phyloP scores from a whole-genome alignment of 1,140 invertebrate genomes.

The Radopholus similis region DNA sequence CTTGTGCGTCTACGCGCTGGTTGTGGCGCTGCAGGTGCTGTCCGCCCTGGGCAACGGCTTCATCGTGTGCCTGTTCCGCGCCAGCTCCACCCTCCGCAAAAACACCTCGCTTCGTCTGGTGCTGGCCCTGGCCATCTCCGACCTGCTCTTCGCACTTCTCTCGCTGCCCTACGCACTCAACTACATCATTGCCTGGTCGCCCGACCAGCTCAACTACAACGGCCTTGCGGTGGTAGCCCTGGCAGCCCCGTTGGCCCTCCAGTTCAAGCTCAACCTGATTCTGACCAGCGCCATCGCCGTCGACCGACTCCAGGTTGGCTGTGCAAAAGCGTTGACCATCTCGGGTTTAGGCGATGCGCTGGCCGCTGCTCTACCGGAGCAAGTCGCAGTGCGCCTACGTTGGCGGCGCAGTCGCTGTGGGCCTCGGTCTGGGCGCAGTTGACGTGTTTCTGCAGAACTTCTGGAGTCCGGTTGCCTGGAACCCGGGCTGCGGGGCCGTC shows the following conservation, averaged over 20 bases:
- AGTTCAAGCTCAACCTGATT: constrained; percentile 31
- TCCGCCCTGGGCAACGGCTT: constrained; percentile 24
- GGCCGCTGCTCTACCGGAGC: constrained; percentile 17
- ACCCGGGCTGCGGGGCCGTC: too few relatives aligned
- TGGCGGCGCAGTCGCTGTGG: too few relatives aligned
- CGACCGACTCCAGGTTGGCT: constrained; percentile 21
- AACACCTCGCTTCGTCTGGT: constrained; percentile 20
- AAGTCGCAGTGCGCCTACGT: too few relatives aligned
- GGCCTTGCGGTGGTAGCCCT: constrained; percentile 21
- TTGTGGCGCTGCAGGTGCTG: constrained; percentile 2
- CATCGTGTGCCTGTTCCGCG: constrained; percentile 22
- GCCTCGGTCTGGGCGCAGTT: too few relatives aligned
- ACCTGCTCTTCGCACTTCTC: constrained; percentile 27
- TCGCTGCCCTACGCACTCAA: constrained; percentile 23
- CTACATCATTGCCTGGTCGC: constrained; percentile 19
- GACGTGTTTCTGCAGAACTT: too few relatives aligned
- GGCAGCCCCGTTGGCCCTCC: constrained; percentile 8
- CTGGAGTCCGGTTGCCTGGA: too few relatives aligned
- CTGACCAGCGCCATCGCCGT: constrained; percentile 25
- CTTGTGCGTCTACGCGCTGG: too few relatives aligned
- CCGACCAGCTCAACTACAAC: constrained; percentile 21
- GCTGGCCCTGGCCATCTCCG: constrained; percentile 14
- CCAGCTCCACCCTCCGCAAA: too few relatives aligned
- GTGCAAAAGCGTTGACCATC: constrained; percentile 1
- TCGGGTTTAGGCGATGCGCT: constrained; percentile 28